Evolutionary conservation across 1,140 invertebrate genomes (phyloP), one percentile per base, ranked within the genome.

Genomic region (Yoshiicerus persimilis): DNA sequence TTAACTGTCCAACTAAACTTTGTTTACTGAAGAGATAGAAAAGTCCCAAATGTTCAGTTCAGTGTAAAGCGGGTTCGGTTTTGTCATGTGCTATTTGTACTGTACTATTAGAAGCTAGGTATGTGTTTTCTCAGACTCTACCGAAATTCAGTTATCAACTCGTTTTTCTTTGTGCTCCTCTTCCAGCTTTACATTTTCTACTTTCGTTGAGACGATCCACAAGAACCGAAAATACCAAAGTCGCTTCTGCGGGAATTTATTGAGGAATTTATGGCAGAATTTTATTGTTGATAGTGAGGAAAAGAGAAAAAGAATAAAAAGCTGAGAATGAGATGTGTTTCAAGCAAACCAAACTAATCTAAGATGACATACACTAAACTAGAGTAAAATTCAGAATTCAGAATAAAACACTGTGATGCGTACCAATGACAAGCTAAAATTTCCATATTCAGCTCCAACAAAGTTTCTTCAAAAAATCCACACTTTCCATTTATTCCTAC

Each of bases 181-280:
- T n/a, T 56, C 13, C 20, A 56, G 47, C 16, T 70, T 56, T 56
- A 70, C 64, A 6, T 70, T n/a, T n/a, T 27, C 64, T 25, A 16
- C 8, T 9, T 16, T 30, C 16, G 75, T 20, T 80, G 75, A 80
- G 75, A 80, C 32, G 30, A 34, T 34, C 75, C n/a, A 20, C 20
- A 20, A 38, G 20, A 16, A 2, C 5, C 20, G 75, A 8, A 80
- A 38, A 38, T n/a, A 23, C 75, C 75, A 38, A 36, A 80, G 75
- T 16, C 66, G 27, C 25, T 30, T 36, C 32, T 80, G 30, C 13
- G n/a, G 75, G 16, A 80, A 80, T 80, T 80, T 80, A 80, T 80
- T 80, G 75, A 80, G n/a, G 30, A 80, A 80, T 80, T 80, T 80
- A 80, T 80, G 75, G 38, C 75, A 80, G 32, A 80, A 80, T 80